Evolutionary conservation across 2,888 invertebrate genomes (phyloP).

Genomic region (Caenorhabditis virilis): DNA sequence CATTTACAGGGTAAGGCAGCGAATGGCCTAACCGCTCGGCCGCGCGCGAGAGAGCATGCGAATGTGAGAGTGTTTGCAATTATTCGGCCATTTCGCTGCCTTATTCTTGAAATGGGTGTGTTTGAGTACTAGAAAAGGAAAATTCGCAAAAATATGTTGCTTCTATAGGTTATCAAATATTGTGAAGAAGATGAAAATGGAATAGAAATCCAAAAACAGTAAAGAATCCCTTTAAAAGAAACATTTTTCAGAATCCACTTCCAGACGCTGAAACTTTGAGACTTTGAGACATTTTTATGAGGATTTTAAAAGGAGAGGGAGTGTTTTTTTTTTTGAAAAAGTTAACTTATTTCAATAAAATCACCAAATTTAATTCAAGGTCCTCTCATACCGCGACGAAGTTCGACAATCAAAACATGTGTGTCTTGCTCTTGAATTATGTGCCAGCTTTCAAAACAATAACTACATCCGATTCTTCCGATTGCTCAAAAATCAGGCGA

Average conservation of each 20-base stretch:
- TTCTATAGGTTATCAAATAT: too few relatives aligned
- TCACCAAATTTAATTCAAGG: constrained; percentile 65
- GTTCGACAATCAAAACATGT: constrained; percentile 82
- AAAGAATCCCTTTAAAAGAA: neutral
- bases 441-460: constrained; percentile 83
- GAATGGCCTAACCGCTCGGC: too few relatives aligned
- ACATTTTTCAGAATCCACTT: constrained; percentile 25
- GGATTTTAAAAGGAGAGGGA: constrained; percentile 75
- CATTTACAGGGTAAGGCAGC: constrained; percentile 23
- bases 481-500: constrained; percentile 42
- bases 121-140: too few relatives aligned
- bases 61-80: too few relatives aligned
- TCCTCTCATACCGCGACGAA: constrained; percentile 79
- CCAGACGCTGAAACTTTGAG: constrained; percentile 33
- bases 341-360: constrained; percentile 91
- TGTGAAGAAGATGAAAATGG: too few relatives aligned
- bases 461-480: constrained; percentile 76
- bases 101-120: too few relatives aligned
- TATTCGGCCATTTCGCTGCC: too few relatives aligned
- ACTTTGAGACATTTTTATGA: constrained; percentile 95
- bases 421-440: constrained; percentile 81
- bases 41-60: too few relatives aligned
- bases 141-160: too few relatives aligned
- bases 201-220: too few relatives aligned
- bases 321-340: constrained; percentile 78